Evolutionary conservation across 2,113 vertebrate genomes (phyloP).

Genomic region (Eretmochelys imbricata): DNA sequence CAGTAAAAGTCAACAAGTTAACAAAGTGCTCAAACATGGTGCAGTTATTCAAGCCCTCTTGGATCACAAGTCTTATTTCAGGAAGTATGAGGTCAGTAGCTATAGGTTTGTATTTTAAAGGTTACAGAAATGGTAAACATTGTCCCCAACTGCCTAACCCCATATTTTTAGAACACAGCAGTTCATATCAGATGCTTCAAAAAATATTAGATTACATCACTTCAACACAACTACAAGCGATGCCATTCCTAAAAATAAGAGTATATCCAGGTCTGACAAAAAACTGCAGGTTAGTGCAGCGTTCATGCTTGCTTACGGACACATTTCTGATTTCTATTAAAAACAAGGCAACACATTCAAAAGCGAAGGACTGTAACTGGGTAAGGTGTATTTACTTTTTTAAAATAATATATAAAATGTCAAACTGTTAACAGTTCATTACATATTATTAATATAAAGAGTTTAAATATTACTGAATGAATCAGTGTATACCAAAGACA

Average conservation of each 20-base stretch:
- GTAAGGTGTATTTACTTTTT: slow-evolving; percentile 54
- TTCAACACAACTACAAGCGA: slow-evolving; percentile 24
- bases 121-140: slow-evolving; percentile 2
- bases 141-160: background rate
- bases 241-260: slow-evolving; percentile 5
- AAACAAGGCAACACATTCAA: slow-evolving; percentile 65
- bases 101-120: background rate
- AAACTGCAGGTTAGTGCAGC: slow-evolving; percentile 55
- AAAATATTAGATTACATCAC: background rate
- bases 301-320: slow-evolving; percentile 45
- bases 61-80: slow-evolving; percentile 23
- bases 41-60: slow-evolving; percentile 11
- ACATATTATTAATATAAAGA: slow-evolving; percentile 61
- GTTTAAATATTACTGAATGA: slow-evolving; percentile 73
- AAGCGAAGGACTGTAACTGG: slow-evolving; percentile 53
- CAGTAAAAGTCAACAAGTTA: slow-evolving; percentile 10
- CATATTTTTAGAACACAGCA: slow-evolving; percentile 44
- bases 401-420: slow-evolving; percentile 74
- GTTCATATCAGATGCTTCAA: slow-evolving; percentile 32
- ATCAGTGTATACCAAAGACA: slow-evolving; percentile 69
- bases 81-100: slow-evolving; percentile 53
- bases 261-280: slow-evolving; percentile 42
- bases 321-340: slow-evolving; percentile 57
- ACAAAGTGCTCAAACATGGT: background rate
- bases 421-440: slow-evolving; percentile 64